phyloP scores from a whole-genome alignment of 2,888 invertebrate species.

The Electrophaes corylata region DNA sequence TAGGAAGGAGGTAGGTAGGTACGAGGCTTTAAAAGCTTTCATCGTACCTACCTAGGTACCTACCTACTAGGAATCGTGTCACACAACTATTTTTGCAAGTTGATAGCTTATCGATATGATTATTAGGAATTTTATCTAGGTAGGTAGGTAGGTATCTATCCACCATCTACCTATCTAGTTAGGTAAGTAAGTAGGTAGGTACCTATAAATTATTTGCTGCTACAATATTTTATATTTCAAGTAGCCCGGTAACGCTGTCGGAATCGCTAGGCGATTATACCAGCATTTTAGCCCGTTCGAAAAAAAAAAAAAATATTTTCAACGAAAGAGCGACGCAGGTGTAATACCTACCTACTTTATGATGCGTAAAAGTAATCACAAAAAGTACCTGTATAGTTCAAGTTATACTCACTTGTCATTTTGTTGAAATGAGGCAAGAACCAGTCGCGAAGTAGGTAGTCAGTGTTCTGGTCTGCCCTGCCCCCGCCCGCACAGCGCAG shows the following conservation, averaged over 20 bases:
- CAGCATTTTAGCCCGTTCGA: too few species aligned
- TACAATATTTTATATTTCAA: too few species aligned
- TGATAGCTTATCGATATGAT: slow-evolving; percentile 2
- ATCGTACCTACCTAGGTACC: background rate
- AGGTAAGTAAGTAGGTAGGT: background rate
- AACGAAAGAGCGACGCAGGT: background rate
- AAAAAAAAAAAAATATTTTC: too few species aligned
- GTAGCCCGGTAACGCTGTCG: too few species aligned
- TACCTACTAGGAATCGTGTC: background rate
- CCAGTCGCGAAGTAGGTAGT: slow-evolving; percentile 48
- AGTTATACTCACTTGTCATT: slow-evolving; percentile 55
- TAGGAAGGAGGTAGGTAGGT: background rate
- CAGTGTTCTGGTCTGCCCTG: slow-evolving; percentile 54
- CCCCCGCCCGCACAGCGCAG: slow-evolving; percentile 61
- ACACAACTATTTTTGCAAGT: background rate
- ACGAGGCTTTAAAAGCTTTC: background rate
- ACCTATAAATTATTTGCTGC: too few species aligned
- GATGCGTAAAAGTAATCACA: background rate
- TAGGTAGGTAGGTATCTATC: background rate
- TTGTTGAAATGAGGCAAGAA: slow-evolving; percentile 51
- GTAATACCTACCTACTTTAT: background rate
- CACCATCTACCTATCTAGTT: too few species aligned
- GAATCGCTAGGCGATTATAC: too few species aligned
- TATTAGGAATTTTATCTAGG: background rate
- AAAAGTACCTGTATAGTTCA: slow-evolving; percentile 5